Percentiles rank a stretch among this genome's conserved stretches.
Evolutionary conservation across 2,113 vertebrate genomes (phyloP).

Genomic region (Empidonax alnorum): DNA sequence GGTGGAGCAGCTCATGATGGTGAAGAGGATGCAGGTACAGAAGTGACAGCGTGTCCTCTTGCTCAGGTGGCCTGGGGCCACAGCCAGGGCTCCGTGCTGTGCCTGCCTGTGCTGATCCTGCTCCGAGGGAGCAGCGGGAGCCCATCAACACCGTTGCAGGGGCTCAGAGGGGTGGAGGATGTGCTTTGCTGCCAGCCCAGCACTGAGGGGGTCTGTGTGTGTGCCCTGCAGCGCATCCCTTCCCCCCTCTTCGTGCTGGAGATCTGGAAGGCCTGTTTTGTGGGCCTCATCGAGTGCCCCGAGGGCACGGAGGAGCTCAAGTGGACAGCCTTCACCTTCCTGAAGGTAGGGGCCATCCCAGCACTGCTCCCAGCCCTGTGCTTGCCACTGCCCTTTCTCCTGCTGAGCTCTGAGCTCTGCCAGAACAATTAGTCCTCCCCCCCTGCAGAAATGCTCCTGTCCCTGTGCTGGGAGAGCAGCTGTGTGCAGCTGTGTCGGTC

Average conservation of each 20-base stretch:
- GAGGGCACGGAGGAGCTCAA: conserved; percentile 97
- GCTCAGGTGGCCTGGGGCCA: neutral
- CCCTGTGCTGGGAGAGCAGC: neutral
- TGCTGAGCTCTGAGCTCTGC: neutral
- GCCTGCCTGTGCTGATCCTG: neutral
- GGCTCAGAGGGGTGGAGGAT: neutral
- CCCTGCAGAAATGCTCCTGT: neutral
- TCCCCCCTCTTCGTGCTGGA: conserved; percentile 90
- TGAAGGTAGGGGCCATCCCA: conserved; percentile 81
- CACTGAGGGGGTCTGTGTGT: neutral
- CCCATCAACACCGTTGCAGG: neutral
- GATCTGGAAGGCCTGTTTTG: conserved; percentile 98
- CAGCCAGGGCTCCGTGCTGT: neutral
- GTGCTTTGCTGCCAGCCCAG: neutral
- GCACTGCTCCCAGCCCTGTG: accelerated
- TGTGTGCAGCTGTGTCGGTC: neutral
- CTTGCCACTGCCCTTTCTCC: neutral
- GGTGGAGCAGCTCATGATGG: conserved; percentile 98
- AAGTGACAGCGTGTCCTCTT: neutral
- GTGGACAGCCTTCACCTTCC: conserved; percentile 98
- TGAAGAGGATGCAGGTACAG: conserved; percentile 96
- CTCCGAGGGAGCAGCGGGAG: neutral
- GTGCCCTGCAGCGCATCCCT: conserved; percentile 84
- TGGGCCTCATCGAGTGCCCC: conserved; percentile 96
- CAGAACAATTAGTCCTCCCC: neutral